phyloP scores from a whole-genome alignment of 2,888 invertebrate species.

The Caenorhabditis auriculariae region DNA sequence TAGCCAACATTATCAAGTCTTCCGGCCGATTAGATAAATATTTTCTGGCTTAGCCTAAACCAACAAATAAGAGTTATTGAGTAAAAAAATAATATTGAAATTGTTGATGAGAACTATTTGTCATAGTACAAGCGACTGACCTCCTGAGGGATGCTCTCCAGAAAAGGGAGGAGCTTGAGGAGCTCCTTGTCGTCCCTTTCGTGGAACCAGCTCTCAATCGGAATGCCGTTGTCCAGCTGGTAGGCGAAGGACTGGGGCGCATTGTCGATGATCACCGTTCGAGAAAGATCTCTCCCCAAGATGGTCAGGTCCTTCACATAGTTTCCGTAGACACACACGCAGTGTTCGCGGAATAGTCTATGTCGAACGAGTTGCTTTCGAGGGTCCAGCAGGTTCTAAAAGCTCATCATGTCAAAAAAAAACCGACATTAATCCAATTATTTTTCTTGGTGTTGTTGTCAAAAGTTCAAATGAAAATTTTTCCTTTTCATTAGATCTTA shows the following conservation, averaged over 20 bases:
- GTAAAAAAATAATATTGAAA: too few species aligned
- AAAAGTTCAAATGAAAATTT: too few species aligned
- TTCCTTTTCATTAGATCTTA: too few species aligned
- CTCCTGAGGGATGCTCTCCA: conserved; percentile 69
- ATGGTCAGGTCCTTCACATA: conserved; percentile 93
- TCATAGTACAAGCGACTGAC: too few species aligned
- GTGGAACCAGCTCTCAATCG: conserved; percentile 94
- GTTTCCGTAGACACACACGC: conserved; percentile 90
- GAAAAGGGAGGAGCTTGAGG: conserved; percentile 85
- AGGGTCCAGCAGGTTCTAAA: conserved; percentile 81
- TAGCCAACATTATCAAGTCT: background rate
- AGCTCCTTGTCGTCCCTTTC: conserved; percentile 86
- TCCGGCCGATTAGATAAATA: conserved; percentile 1
- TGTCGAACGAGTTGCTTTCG: conserved; percentile 82
- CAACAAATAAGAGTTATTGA: too few species aligned
- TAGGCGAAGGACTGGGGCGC: conserved; percentile 88
- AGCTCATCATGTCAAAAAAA: background rate
- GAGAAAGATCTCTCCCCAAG: conserved; percentile 84
- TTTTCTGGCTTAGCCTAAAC: background rate
- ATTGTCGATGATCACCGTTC: conserved; percentile 84
- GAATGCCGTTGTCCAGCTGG: conserved; percentile 90
- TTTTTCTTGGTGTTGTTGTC: too few species aligned
- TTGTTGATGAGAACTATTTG: background rate
- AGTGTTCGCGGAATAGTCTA: conserved; percentile 90
- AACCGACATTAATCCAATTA: too few species aligned